These are phyloP conservation scores for Petroica traversi DNA, from an alignment of 2,113 vertebrate genomes.

Conservation along the genomic window DNA sequence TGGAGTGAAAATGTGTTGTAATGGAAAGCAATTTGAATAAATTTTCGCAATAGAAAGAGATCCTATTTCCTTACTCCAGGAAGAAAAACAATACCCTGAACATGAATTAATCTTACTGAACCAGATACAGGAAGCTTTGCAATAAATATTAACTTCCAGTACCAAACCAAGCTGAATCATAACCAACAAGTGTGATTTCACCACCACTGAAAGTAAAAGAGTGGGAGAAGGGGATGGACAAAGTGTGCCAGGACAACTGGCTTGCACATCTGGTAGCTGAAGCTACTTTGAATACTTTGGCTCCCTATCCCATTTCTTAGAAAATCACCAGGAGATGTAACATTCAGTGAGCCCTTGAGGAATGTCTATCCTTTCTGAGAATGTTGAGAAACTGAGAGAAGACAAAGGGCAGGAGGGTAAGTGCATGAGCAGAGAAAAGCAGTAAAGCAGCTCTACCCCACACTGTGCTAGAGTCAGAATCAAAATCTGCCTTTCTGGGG, in stretches of 20 bases:
- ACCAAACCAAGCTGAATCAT: background rate
- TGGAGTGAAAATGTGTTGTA: background rate
- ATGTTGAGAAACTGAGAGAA: background rate
- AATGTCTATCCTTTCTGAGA: slow-evolving; percentile 10
- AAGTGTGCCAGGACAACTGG: background rate
- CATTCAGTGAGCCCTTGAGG: slow-evolving; percentile 3
- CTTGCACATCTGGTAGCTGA: fast-evolving
- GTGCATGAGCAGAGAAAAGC: background rate
- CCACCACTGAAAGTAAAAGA: background rate
- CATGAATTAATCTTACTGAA: background rate
- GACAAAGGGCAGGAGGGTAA: background rate
- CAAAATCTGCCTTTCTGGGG: background rate
- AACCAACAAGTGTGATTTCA: background rate
- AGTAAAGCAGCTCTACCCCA: background rate
- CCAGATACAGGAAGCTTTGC: background rate
- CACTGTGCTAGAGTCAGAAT: background rate
- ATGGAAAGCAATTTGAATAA: background rate
- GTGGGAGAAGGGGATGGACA: fast-evolving
- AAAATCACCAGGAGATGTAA: background rate
- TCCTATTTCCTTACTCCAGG: background rate
- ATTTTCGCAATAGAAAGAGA: background rate
- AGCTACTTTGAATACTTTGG: background rate
- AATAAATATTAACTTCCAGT: background rate
- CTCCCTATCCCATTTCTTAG: background rate
- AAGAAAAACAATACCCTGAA: background rate